A percentile compares a stretch with the other conserved stretches of the same genome.
Conservation (phyloP, 2,113 vertebrate species). For the Neotoma lepida region DNA sequence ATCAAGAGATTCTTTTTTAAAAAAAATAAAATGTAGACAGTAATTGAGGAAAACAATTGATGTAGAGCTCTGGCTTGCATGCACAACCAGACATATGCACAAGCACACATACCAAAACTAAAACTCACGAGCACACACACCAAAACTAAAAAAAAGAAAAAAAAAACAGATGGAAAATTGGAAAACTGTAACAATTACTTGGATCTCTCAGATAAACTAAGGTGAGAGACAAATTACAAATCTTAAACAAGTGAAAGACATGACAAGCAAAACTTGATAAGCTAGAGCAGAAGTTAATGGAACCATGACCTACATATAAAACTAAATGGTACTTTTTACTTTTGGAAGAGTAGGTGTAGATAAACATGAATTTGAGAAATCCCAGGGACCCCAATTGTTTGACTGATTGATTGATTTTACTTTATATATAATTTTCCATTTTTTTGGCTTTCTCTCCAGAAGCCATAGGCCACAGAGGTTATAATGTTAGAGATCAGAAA, state of each 20-base stretch:
- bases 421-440: neutral
- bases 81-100: neutral
- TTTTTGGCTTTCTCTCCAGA: neutral
- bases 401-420: neutral
- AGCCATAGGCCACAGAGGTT: neutral
- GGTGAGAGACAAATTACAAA: conserved; percentile 28
- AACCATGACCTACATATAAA: neutral
- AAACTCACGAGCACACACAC: neutral
- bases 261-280: neutral
- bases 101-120: neutral
- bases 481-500: neutral
- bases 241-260: neutral
- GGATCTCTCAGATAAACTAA: neutral
- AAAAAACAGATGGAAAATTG: neutral
- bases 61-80: neutral
- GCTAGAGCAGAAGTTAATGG: neutral
- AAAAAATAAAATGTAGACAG: neutral
- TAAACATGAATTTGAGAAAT: neutral
- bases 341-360: neutral
- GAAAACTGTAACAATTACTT: conserved; percentile 29
- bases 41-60: neutral
- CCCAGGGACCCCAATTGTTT: neutral
- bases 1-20: neutral
- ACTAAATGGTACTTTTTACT: neutral
- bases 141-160: neutral